These are phyloP conservation scores for Agelastica alni DNA, from an alignment of 2,888 invertebrate genomes.

Conservation along the genomic window DNA sequence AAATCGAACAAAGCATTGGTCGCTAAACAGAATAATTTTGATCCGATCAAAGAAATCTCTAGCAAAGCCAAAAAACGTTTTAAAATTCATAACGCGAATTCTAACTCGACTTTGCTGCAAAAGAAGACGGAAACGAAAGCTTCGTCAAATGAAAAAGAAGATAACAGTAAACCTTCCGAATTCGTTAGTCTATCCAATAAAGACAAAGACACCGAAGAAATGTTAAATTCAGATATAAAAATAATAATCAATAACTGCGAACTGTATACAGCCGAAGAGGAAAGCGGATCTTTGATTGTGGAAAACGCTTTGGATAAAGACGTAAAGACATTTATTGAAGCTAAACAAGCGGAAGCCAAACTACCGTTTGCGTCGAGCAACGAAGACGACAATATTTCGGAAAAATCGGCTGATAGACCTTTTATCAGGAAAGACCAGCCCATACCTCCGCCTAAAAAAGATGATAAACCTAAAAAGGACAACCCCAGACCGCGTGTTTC, in stretches of 20 bases:
- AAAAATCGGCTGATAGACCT: slow-evolving; percentile 1
- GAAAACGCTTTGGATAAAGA: too few relatives aligned
- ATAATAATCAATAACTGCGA: too few relatives aligned
- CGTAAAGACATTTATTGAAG: too few relatives aligned
- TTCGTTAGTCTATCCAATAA: not conserved
- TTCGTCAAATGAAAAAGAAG: not conserved
- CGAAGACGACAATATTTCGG: not conserved
- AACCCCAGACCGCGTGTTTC: slow-evolving; percentile 6
- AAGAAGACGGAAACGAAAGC: not conserved
- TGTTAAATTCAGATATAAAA: not conserved
- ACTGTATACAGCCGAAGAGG: not conserved
- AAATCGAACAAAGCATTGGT: too few relatives aligned
- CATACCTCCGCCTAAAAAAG: not conserved
- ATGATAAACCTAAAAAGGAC: slow-evolving; percentile 13
- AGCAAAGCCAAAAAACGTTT: not conserved
- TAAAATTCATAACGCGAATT: not conserved
- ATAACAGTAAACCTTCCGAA: not conserved
- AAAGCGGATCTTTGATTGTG: too few relatives aligned
- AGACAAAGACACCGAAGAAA: not conserved
- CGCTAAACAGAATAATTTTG: not conserved
- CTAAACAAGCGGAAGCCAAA: too few relatives aligned
- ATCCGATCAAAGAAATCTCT: not conserved
- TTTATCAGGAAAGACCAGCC: slow-evolving; percentile 17
- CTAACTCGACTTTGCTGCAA: not conserved
- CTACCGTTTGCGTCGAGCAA: too few relatives aligned